A percentile compares a stretch with the other conserved stretches of the same genome.
These are phyloP conservation scores for Gymnocheta viridis DNA, from an alignment of 2,888 invertebrate genomes.

Conservation along the genomic window DNA sequence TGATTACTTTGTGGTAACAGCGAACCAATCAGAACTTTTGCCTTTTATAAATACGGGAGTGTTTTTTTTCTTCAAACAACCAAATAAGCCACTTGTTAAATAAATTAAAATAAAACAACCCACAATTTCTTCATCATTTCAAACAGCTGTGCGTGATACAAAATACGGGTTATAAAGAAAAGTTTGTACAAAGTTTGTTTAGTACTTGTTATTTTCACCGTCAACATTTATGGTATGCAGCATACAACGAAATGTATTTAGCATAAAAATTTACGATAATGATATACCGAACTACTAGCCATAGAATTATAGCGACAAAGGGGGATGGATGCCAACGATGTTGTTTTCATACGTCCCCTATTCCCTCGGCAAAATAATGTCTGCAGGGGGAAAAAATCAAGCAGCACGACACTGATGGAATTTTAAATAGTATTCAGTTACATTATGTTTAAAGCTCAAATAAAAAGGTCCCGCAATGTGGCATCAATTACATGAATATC, in stretches of 20 bases:
- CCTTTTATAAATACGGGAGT: neutral
- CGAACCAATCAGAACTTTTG: constrained; percentile 7
- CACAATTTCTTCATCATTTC: constrained; percentile 30
- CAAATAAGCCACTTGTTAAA: neutral
- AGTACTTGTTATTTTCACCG: constrained; percentile 28
- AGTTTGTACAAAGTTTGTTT: constrained; percentile 26
- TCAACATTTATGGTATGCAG: constrained; percentile 48
- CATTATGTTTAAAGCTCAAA: neutral
- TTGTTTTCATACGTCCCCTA: neutral
- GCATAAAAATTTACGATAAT: constrained; percentile 81
- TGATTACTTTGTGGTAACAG: neutral
- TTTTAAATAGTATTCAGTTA: constrained; percentile 19
- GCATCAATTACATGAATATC: neutral
- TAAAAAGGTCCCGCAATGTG: constrained; percentile 1
- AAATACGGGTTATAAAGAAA: constrained; percentile 6
- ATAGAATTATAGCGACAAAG: constrained; percentile 12
- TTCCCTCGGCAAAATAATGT: neutral
- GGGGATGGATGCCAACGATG: neutral
- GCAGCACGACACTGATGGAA: constrained; percentile 16
- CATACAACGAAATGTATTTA: constrained; percentile 78
- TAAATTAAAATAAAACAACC: neutral
- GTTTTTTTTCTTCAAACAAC: neutral
- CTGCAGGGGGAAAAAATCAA: neutral
- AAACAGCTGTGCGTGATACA: constrained; percentile 18
- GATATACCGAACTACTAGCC: constrained; percentile 63